Evolutionary conservation across 2,113 vertebrate genomes (phyloP).

Genomic region (Nothocercus julius): DNA sequence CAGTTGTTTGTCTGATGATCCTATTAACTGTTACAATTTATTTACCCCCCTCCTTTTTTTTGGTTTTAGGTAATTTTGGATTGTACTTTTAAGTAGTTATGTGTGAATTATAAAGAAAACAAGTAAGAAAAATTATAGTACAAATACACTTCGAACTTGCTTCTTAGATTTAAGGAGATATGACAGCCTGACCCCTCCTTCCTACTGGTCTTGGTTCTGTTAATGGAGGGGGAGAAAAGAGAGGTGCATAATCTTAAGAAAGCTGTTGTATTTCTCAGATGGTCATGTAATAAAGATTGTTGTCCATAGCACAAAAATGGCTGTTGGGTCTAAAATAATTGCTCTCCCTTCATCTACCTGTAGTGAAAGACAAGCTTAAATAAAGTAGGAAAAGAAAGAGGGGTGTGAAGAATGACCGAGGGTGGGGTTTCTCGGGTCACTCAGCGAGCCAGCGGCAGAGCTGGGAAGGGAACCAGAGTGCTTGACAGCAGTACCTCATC

Average conservation of each 20-base stretch:
- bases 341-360: neutral
- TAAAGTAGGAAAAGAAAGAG: neutral
- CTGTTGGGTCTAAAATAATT: neutral
- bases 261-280: neutral
- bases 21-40: conserved; percentile 16
- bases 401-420: neutral
- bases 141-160: conserved; percentile 25
- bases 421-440: neutral
- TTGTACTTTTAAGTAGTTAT: conserved; percentile 32
- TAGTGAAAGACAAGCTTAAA: neutral
- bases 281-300: neutral
- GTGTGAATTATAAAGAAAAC: conserved; percentile 40
- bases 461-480: neutral
- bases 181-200: neutral
- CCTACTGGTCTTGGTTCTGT: neutral
- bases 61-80: conserved; percentile 49
- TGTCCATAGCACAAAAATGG: neutral
- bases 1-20: conserved; percentile 51
- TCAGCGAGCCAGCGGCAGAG: neutral
- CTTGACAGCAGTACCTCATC: neutral
- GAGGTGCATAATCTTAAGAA: neutral
- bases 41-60: neutral
- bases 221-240: neutral
- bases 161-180: conserved; percentile 27
- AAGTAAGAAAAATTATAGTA: conserved; percentile 13